Evolutionary conservation across 2,888 invertebrate genomes (phyloP).

Genomic region (Fragum sueziense): DNA sequence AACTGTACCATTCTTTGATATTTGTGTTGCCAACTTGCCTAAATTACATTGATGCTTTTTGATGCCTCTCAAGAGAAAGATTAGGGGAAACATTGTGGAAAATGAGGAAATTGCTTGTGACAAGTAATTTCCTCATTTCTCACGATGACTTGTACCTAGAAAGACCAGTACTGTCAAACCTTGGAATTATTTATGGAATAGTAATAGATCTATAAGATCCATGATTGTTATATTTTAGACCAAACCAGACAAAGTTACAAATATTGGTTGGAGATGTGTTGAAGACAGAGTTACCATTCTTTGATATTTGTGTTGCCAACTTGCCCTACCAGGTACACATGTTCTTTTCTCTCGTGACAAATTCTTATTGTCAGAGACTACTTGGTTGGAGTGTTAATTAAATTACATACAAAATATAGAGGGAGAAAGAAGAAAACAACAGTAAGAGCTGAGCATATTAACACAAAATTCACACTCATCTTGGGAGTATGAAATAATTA

Average conservation of each 20-base stretch:
- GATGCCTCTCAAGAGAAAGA: neutral
- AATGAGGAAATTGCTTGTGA: neutral
- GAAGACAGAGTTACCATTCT: slow-evolving; percentile 96
- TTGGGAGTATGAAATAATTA: no score
- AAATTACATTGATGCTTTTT: no score
- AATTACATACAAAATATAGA: no score
- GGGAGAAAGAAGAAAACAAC: no score
- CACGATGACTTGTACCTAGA: neutral
- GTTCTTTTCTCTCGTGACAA: no score
- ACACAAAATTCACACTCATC: no score
- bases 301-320: slow-evolving; percentile 99
- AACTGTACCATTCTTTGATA: slow-evolving; percentile 99
- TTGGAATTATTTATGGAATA: neutral
- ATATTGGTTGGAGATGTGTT: slow-evolving; percentile 97
- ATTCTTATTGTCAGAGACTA: no score
- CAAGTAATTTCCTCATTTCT: neutral
- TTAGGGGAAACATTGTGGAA: neutral
- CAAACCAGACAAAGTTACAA: slow-evolving; percentile 93
- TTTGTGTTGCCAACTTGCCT: slow-evolving; percentile 99
- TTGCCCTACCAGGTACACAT: slow-evolving; percentile 99
- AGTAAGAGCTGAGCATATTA: no score
- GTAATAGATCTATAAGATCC: neutral
- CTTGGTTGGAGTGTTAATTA: no score
- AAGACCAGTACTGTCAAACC: no score
- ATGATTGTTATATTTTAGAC: slow-evolving; percentile 86